These are phyloP conservation scores for Ispidina picta DNA, from an alignment of 2,797 vertebrate genomes.

Conservation along the genomic window DNA sequence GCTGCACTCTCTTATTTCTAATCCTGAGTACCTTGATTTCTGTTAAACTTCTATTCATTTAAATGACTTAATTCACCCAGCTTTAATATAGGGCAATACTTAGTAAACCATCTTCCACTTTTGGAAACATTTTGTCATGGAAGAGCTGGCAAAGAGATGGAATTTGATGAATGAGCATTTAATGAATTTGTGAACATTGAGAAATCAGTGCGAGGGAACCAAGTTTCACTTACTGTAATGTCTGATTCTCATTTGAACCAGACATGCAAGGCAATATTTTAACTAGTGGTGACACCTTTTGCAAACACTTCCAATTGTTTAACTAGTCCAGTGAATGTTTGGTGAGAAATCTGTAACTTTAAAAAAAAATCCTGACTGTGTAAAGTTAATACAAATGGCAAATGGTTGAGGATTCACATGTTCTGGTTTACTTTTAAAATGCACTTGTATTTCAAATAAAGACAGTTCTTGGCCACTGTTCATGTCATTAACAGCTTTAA, in stretches of 20 bases:
- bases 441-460: conserved; percentile 20
- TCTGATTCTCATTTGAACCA: background rate
- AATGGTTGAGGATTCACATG: background rate
- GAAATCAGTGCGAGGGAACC: background rate
- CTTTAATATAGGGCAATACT: background rate
- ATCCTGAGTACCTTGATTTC: background rate
- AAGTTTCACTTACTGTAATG: background rate
- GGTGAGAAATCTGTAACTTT: background rate
- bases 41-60: background rate
- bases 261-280: background rate
- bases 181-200: background rate
- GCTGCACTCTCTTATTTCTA: background rate
- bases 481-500: conserved; percentile 35
- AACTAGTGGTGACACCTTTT: background rate
- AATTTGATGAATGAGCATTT: background rate
- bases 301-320: background rate
- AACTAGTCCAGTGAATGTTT: background rate
- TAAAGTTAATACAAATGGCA: conserved; percentile 2
- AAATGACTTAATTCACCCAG: background rate
- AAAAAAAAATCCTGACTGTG: background rate
- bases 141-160: background rate
- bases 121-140: background rate
- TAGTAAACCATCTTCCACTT: background rate
- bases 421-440: conserved; percentile 17
- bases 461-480: conserved; percentile 32